Base-by-base conservation (phyloP, 2,888 invertebrate genomes). In the Amblyteles armatorius region DNA sequence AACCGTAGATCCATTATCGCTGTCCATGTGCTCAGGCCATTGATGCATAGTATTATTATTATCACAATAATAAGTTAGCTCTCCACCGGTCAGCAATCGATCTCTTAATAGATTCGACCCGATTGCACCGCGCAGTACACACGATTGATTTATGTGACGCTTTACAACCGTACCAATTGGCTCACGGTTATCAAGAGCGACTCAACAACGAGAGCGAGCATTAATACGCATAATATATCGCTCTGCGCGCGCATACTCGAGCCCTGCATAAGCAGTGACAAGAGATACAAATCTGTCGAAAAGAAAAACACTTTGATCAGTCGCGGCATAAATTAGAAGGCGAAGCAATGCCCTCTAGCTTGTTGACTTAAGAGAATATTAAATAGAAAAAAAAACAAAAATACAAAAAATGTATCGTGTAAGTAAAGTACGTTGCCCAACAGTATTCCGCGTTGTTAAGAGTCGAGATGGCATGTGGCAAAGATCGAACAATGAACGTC, bases 111-210 rank as follows among this genome's bases (percentile, higher is more conserved):
- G 91, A 89, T 91, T 90, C 89, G 91, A 91, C 89, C 91, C 82
- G 88, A 69, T 72, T 57, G 83, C 84, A 73, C 81, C 44, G 79
- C 11, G 74, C 60, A 26, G 52, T n/a, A 16, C 60, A 71, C 48
- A 85, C 91, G 91, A 91, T 92, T 91, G 92, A 92, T 91, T 91
- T 89, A 88, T 90, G 89, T 79, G 86, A 89, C 87, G 80, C 79
- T 83, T 83, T 83, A 83, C 79, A 79, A 77, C 57, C 76, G 63
- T 40, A 33, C 76, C 83, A 79, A 83, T 77, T 83, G 79, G 83
- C 83, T 76, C 83, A 83, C 76, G 79, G 76, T 77, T 77, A 76
- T 83, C 79, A 79, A 83, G 83, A 83, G 36, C 72, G 76, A 76
- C 76, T 71, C 79, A 72, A 80, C 80, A 83, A 83, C 83, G 74